These are phyloP conservation scores for Notothenia coriiceps DNA, from an alignment of 2,113 vertebrate species.

Conservation along the genomic window DNA sequence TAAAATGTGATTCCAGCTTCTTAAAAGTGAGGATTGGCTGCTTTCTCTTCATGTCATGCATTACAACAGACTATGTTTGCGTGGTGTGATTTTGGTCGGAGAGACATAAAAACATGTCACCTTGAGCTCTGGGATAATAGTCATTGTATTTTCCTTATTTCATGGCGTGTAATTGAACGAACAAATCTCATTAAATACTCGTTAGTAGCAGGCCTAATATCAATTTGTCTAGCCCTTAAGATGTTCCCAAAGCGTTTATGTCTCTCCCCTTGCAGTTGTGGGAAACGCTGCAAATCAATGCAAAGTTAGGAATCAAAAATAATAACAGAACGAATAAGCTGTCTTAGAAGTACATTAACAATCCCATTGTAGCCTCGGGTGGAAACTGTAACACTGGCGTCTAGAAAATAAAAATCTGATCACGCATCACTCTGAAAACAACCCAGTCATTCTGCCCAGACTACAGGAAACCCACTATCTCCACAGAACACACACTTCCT, in stretches of 20 bases:
- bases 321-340: not conserved
- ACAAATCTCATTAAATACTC: not conserved
- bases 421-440: conserved; percentile 15
- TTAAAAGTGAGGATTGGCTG: not conserved
- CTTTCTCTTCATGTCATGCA: not conserved
- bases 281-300: conserved; percentile 6
- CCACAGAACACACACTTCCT: conserved; percentile 75
- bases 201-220: no score
- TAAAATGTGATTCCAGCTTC: not conserved
- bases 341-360: not conserved
- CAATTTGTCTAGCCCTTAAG: not conserved
- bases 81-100: not conserved
- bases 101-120: not conserved
- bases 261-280: not conserved
- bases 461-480: conserved; percentile 75
- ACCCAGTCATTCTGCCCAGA: conserved; percentile 39
- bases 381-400: not conserved
- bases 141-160: not conserved
- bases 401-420: conserved; percentile 54
- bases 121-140: not conserved
- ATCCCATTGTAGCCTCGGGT: not conserved
- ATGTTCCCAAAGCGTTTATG: not conserved
- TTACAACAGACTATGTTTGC: not conserved
- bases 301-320: not conserved
- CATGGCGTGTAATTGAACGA: not conserved